These are phyloP conservation scores for Spodoptera picta DNA, from an alignment of 2,888 invertebrate species.

Conservation along the genomic window DNA sequence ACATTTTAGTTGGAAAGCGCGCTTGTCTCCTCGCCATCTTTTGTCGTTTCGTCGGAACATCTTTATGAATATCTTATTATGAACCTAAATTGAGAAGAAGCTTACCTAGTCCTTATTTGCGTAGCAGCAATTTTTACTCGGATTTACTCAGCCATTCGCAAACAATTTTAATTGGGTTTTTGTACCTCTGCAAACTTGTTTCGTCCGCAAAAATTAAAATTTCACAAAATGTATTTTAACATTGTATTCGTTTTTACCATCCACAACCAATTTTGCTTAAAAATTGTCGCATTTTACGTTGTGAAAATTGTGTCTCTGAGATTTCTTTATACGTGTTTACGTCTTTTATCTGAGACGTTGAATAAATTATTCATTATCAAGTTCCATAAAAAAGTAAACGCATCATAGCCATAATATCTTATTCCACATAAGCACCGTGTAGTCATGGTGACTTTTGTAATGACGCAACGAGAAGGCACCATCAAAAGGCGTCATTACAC, in stretches of 20 bases:
- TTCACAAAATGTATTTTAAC: slow-evolving; percentile 58
- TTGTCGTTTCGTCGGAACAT: slow-evolving; percentile 76
- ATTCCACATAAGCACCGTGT: slow-evolving; percentile 70
- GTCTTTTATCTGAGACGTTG: slow-evolving; percentile 39
- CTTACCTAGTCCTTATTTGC: slow-evolving; percentile 84
- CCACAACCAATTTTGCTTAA: slow-evolving; percentile 28
- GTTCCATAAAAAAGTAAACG: slow-evolving; percentile 68
- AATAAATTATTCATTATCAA: slow-evolving; percentile 57
- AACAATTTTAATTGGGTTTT: slow-evolving; percentile 87
- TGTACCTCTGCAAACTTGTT: slow-evolving; percentile 79
- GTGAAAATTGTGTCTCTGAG: slow-evolving; percentile 34
- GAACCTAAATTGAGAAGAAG: slow-evolving; percentile 82
- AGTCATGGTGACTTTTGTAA: slow-evolving; percentile 81
- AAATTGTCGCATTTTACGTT: slow-evolving; percentile 24
- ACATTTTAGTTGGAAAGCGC: slow-evolving; percentile 72
- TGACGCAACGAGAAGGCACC: slow-evolving; percentile 71
- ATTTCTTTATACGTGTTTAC: slow-evolving; percentile 35
- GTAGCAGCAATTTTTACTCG: slow-evolving; percentile 78
- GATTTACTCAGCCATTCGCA: slow-evolving; percentile 83
- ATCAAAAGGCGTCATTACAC: slow-evolving; percentile 82
- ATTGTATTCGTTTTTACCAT: slow-evolving; percentile 46
- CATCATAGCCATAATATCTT: slow-evolving; percentile 74
- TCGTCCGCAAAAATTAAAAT: slow-evolving; percentile 71
- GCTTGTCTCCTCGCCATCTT: slow-evolving; percentile 70
- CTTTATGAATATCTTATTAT: slow-evolving; percentile 86